These are phyloP conservation scores for Leptinotarsa lineolata DNA, from an alignment of 1,140 invertebrate species.

Conservation along the genomic window DNA sequence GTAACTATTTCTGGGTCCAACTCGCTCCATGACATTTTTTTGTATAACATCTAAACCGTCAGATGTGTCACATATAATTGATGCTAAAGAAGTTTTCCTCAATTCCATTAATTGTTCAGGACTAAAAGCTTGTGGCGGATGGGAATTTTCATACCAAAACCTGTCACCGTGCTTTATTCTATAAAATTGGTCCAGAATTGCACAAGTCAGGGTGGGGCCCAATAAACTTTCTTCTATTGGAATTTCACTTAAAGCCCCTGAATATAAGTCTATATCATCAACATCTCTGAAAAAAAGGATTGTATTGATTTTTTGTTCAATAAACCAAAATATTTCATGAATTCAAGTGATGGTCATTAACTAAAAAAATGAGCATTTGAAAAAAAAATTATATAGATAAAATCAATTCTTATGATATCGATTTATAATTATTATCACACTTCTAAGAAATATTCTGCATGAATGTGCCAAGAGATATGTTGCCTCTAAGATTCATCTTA, in stretches of 20 bases:
- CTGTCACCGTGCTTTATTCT: conserved; percentile 79
- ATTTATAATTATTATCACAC: no score
- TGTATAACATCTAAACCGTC: conserved; percentile 76
- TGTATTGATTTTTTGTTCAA: no score
- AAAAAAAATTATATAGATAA: no score
- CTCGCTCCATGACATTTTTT: conserved; percentile 73
- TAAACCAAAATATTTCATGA: no score
- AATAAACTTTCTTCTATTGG: conserved; percentile 70
- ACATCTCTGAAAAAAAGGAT: conserved; percentile 61
- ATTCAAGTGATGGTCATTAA: no score
- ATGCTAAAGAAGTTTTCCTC: conserved; percentile 79
- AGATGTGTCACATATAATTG: conserved; percentile 89
- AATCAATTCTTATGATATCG: no score
- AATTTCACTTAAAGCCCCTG: conserved; percentile 78
- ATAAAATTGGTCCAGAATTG: conserved; percentile 85
- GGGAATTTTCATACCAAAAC: conserved; percentile 82
- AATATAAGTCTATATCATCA: conserved; percentile 87
- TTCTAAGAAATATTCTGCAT: no score
- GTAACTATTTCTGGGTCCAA: conserved; percentile 64
- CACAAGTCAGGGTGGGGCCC: conserved; percentile 83
- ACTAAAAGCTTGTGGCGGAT: conserved; percentile 71
- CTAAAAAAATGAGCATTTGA: no score
- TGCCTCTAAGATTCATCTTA: no score
- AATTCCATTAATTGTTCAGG: conserved; percentile 84
- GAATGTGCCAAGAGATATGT: no score